phyloP scores from a whole-genome alignment of 2,888 invertebrate genomes.

The Temnothorax unifasciatus region DNA sequence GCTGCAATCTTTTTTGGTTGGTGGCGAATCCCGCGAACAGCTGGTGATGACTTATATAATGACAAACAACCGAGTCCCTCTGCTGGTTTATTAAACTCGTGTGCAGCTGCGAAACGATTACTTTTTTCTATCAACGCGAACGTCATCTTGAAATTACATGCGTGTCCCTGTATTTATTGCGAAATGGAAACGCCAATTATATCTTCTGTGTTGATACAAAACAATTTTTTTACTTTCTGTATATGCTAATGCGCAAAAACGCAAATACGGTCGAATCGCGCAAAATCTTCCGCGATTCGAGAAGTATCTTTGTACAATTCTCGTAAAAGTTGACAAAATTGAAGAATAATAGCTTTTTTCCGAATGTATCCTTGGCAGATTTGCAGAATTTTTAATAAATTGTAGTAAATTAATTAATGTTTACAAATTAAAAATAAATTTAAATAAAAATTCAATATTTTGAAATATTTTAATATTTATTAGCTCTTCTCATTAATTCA shows the following conservation, averaged over 20 bases:
- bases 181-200: slow-evolving; percentile 27
- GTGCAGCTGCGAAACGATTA: slow-evolving; percentile 29
- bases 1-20: slow-evolving; percentile 23
- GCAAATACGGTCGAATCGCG: not conserved
- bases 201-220: not conserved
- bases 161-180: slow-evolving; percentile 14
- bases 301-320: not conserved
- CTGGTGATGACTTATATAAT: slow-evolving; percentile 66
- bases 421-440: not conserved
- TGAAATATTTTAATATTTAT: slow-evolving; percentile 7
- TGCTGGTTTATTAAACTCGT: slow-evolving; percentile 63
- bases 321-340: not conserved
- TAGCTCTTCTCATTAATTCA: not conserved
- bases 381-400: not conserved
- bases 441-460: not conserved
- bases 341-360: not conserved
- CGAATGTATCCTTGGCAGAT: not conserved
- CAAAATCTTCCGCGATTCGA: slow-evolving; percentile 3
- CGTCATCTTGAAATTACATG: slow-evolving; percentile 1
- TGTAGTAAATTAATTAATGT: not conserved
- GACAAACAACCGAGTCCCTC: slow-evolving; percentile 40
- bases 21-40: slow-evolving; percentile 43
- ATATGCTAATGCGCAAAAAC: not conserved
- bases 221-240: not conserved
- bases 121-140: slow-evolving; percentile 25